phyloP scores from a whole-genome alignment of 2,888 invertebrate genomes.

The Cephus spinipes region DNA sequence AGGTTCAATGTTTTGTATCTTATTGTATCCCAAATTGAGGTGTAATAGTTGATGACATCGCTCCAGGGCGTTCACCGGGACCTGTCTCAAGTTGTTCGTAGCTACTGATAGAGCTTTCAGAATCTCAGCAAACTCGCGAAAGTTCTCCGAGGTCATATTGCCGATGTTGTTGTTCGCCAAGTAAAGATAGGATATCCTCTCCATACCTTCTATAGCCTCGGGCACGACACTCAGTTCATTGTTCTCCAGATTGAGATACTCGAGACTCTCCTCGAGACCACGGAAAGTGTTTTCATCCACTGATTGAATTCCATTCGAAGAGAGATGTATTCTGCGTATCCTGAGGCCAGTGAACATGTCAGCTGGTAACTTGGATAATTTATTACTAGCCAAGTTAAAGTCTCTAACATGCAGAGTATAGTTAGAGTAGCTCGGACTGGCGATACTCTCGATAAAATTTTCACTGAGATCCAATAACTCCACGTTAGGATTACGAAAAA shows the following conservation, averaged over 20 bases:
- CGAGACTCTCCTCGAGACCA: conserved; percentile 79
- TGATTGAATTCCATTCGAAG: conserved; percentile 79
- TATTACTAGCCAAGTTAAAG: conserved; percentile 85
- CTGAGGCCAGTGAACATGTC: conserved; percentile 78
- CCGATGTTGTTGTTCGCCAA: conserved; percentile 83
- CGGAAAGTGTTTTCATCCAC: conserved; percentile 80
- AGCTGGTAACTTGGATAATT: conserved; percentile 75
- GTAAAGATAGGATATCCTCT: conserved; percentile 82
- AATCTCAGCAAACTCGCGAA: conserved; percentile 71
- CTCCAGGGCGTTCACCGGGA: conserved; percentile 78
- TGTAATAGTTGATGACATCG: conserved; percentile 84
- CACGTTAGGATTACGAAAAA: conserved; percentile 68
- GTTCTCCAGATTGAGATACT: conserved; percentile 86
- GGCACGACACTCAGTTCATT: conserved; percentile 81
- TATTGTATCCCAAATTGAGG: conserved; percentile 90
- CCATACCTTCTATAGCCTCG: conserved; percentile 75
- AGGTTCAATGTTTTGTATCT: conserved; percentile 81
- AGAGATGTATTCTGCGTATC: conserved; percentile 81
- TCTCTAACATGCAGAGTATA: conserved; percentile 81
- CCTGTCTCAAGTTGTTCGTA: conserved; percentile 81
- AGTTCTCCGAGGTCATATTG: conserved; percentile 74
- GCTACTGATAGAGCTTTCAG: conserved; percentile 84
- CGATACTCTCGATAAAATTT: conserved; percentile 79
- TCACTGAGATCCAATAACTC: conserved; percentile 72
- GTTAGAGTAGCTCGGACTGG: conserved; percentile 67